Evolutionary conservation across 2,797 vertebrate species (phyloP), one percentile per base, ranked within the genome.

Genomic region (Halcyon leucocephala): DNA sequence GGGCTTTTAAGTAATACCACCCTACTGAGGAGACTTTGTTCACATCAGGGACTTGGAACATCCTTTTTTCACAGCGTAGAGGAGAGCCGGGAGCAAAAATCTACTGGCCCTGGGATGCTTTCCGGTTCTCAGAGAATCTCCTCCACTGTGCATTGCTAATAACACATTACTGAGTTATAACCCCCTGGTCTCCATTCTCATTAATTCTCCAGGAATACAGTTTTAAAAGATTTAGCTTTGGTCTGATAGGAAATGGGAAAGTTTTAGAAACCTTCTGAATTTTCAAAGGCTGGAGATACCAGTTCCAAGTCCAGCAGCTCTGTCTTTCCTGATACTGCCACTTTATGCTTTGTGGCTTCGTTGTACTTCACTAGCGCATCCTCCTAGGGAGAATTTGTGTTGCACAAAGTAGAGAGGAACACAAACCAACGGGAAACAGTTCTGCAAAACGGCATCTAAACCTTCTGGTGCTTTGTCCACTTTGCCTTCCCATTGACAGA

Each of bases 161-260:
- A 55, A 20, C 0, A 0, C 29, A n/a, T 25, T 55, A 55, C 18
- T 19, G 16, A 20, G 4, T 24, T 82, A 4, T 6, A 76, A 89
- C 66, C 3, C 9, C 22, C 29, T 51, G 14, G 11, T 51, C 21
- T 61, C 10, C 24, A 46, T 69, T 41, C 88, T 84, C 17, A 31
- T 24, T 58, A 71, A 25, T 49, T 58, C 33, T 57, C 39, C 41
- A 62, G 11, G 31, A 73, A 46, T 17, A 39, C 7, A 41, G 6
- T 29, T 82, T 3, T 3, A 26, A 90, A 70, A 55, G 8, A 39
- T 72, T 57, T 72, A 52, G 16, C 37, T 72, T 46, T 14, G 26
- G 5, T 35, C n/a, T 33, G 33, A 49, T 6, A 54, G 33, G 9
- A 86, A 70, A 70, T 37, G 10, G 15, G n/a, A 48, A 81, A 37